Conservation (phyloP, 2,113 vertebrate genomes). For the Bujurquina vittata region DNA sequence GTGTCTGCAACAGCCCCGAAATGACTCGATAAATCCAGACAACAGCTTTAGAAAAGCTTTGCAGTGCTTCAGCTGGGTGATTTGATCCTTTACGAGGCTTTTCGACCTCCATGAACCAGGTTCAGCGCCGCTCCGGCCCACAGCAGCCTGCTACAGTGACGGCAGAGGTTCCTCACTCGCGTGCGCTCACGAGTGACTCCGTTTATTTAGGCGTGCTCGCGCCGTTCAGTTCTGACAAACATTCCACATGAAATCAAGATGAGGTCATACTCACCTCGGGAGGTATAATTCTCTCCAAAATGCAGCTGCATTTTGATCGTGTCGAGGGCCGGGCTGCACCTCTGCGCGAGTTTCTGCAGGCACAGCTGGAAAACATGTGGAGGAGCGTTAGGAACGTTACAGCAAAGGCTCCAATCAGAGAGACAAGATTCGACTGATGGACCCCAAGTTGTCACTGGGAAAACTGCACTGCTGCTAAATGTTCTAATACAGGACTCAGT, state of each 20-base stretch:
- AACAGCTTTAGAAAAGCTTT: neutral
- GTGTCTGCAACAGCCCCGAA: neutral
- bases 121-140: too few species aligned
- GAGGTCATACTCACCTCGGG: slow-evolving; percentile 80
- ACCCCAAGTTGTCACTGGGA: neutral
- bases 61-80: neutral
- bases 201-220: too few species aligned
- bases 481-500: too few species aligned
- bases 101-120: neutral
- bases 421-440: neutral
- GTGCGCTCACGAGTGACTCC: too few species aligned
- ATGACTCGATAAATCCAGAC: neutral
- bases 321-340: slow-evolving; percentile 85
- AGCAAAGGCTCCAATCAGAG: neutral
- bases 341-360: slow-evolving; percentile 84
- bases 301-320: slow-evolving; percentile 97
- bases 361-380: slow-evolving; percentile 80
- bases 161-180: too few species aligned
- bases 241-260: neutral
- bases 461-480: neutral
- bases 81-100: rapidly evolving
- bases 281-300: slow-evolving; percentile 91
- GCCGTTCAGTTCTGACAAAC: too few species aligned
- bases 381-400: neutral
- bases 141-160: too few species aligned